Base-by-base conservation (phyloP, 2,113 vertebrate species). In the Numida meleagris region DNA sequence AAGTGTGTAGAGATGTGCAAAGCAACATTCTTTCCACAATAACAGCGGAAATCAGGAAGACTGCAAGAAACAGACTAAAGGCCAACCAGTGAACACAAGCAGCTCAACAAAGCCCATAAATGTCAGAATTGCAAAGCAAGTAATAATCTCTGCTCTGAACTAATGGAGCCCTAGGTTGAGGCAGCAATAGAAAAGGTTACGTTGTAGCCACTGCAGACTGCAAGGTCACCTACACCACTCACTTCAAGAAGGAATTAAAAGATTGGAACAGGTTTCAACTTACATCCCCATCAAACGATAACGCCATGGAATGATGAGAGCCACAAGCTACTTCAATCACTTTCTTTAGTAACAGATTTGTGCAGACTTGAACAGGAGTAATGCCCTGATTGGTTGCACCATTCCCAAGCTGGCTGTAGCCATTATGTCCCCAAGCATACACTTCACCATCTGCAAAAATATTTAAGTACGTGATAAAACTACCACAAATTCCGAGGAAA, bases 381-480 rank as follows among this genome's bases (percentile, higher is more conserved):
- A 99, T 96, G 65, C 98, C 99, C 93, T 99, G 99, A 96, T 98
- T 99, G 68, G 99, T 99, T 16, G 98, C 99, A 81, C 99, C 99
- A 57, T 99, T 99, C 42, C 99, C 99, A 88, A 99, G 98, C 17
- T 99, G 99, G 97, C 99, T 99, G 94, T 99, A 99, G 82, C 99
- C 98, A 50, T 99, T 99, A 87, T 99, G 99, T 33, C 99, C 99
- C 99, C 99, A 99, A 42, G 99, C 98, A 78, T 98, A 99, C 13
- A 99, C 97, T 93, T 99, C 98, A 55, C 99, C 99, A 88, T 99
- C 99, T 99, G 97, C 46, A 94, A 96, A 97, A 93, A 92, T 16
- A 89, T 16, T 74, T 12, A 43, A n/a, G 25, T 43, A 89, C 80
- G 45, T 48, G 36, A 91, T 24, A 80, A 78, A 88, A 8, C 0